A percentile compares a stretch with the other conserved stretches of the same genome.
These are phyloP conservation scores for Pachypanchax playfairii DNA, from an alignment of 2,113 vertebrate genomes.

Conservation along the genomic window DNA sequence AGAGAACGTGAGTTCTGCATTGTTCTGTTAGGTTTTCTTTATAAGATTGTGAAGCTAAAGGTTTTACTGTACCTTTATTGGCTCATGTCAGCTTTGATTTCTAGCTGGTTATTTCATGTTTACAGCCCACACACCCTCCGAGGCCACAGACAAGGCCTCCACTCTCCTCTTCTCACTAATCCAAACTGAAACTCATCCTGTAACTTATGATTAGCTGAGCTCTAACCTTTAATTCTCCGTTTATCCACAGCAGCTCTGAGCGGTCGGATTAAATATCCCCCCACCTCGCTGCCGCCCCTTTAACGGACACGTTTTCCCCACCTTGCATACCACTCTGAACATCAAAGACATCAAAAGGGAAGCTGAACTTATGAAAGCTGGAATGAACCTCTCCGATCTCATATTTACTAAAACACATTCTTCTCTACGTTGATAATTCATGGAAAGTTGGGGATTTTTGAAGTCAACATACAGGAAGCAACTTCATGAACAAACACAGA, in stretches of 20 bases:
- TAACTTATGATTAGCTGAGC: slow-evolving; percentile 57
- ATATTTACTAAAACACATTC: slow-evolving; percentile 5
- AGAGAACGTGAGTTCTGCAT: slow-evolving; percentile 6
- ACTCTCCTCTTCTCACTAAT: slow-evolving; percentile 45
- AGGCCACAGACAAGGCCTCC: slow-evolving; percentile 47
- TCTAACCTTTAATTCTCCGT: slow-evolving; percentile 58
- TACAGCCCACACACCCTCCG: slow-evolving; percentile 9
- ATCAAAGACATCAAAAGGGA: slow-evolving; percentile 63
- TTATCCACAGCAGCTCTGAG: slow-evolving; percentile 44
- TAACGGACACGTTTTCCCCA: slow-evolving; percentile 63
- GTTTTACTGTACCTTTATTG: slow-evolving; percentile 6
- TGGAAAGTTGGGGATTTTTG: too few relatives aligned
- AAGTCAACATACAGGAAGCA: slow-evolving; percentile 44
- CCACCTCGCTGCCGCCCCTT: slow-evolving; percentile 51
- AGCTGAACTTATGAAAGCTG: slow-evolving; percentile 54
- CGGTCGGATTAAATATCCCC: slow-evolving; percentile 57
- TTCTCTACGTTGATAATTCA: slow-evolving; percentile 2
- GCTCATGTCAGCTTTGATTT: slow-evolving; percentile 25
- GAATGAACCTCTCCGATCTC: slow-evolving; percentile 14
- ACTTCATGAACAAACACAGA: slow-evolving; percentile 51
- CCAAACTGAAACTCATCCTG: slow-evolving; percentile 57
- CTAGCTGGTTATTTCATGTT: slow-evolving; percentile 33
- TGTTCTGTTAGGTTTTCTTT: neutral
- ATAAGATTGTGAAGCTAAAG: too few relatives aligned
- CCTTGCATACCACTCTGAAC: slow-evolving; percentile 65